phyloP scores from a whole-genome alignment of 2,888 invertebrate species.

The Homarus gammarus region DNA sequence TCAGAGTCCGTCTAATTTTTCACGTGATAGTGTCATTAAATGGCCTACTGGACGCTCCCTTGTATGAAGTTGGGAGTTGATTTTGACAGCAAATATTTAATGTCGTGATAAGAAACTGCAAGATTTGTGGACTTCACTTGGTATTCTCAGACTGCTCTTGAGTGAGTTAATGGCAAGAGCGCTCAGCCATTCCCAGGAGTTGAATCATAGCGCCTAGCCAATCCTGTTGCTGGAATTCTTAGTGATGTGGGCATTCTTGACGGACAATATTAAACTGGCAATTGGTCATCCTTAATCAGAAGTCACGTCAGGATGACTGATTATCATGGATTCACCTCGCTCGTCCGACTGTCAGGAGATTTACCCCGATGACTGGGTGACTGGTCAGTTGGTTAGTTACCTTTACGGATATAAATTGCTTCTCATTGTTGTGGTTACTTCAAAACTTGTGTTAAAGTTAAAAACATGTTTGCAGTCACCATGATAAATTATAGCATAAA shows the following conservation, averaged over 20 bases:
- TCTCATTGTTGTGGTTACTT: too few relatives aligned
- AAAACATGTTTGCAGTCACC: too few relatives aligned
- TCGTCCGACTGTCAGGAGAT: not conserved
- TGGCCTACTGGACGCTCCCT: constrained; percentile 34
- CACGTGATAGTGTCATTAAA: constrained; percentile 44
- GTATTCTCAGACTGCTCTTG: not conserved
- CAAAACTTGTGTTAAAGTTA: too few relatives aligned
- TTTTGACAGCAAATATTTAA: constrained; percentile 33
- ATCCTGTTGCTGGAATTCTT: not conserved
- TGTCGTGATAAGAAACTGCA: constrained; percentile 14
- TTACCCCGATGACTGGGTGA: too few relatives aligned
- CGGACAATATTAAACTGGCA: not conserved
- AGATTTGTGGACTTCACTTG: constrained; percentile 32
- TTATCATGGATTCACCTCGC: constrained; percentile 2
- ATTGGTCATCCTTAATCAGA: constrained; percentile 1
- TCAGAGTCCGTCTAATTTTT: constrained; percentile 46
- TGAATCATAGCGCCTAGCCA: not conserved
- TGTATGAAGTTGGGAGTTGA: constrained; percentile 21
- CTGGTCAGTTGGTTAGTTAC: too few relatives aligned
- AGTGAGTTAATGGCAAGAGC: not conserved
- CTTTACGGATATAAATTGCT: too few relatives aligned
- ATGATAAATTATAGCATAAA: too few relatives aligned
- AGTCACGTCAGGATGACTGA: not conserved
- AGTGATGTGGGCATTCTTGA: not conserved
- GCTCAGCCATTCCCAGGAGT: not conserved